These are phyloP conservation scores for Stramonita haemastoma DNA, from an alignment of 2,888 invertebrate species.

Conservation along the genomic window DNA sequence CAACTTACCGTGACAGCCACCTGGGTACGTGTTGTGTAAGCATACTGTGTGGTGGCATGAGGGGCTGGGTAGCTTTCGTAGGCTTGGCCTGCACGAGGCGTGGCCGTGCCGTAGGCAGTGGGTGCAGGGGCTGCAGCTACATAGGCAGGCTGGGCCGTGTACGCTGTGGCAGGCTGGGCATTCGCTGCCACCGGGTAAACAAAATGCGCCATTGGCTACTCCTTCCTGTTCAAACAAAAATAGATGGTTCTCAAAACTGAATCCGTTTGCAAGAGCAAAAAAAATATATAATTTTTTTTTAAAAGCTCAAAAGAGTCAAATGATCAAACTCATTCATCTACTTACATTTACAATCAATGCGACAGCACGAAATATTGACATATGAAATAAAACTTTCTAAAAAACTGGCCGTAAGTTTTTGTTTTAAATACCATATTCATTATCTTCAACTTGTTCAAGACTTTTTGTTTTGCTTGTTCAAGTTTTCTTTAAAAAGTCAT, in stretches of 20 bases:
- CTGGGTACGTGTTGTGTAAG: constrained; percentile 73
- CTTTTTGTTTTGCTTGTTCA: no score
- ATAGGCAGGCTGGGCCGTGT: constrained; percentile 90
- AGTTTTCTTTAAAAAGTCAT: no score
- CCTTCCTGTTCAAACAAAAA: neutral
- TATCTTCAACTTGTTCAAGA: no score
- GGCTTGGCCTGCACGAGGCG: constrained; percentile 86
- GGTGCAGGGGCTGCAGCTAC: constrained; percentile 88
- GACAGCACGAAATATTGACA: no score
- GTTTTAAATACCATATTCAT: no score
- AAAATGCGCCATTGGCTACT: constrained; percentile 68
- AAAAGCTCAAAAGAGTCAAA: neutral
- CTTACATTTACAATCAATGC: neutral
- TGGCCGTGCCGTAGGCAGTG: constrained; percentile 88
- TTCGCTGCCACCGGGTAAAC: constrained; percentile 65
- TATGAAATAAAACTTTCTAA: no score
- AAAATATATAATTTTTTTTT: neutral
- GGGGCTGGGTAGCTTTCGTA: constrained; percentile 74
- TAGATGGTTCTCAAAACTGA: neutral
- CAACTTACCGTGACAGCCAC: constrained; percentile 70
- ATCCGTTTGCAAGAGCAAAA: neutral
- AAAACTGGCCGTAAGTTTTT: no score
- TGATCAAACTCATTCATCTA: neutral
- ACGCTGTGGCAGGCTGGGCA: constrained; percentile 83
- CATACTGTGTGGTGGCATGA: constrained; percentile 71